Conservation (phyloP, 1,140 invertebrate genomes). For the Cataglyphis hispanica region DNA sequence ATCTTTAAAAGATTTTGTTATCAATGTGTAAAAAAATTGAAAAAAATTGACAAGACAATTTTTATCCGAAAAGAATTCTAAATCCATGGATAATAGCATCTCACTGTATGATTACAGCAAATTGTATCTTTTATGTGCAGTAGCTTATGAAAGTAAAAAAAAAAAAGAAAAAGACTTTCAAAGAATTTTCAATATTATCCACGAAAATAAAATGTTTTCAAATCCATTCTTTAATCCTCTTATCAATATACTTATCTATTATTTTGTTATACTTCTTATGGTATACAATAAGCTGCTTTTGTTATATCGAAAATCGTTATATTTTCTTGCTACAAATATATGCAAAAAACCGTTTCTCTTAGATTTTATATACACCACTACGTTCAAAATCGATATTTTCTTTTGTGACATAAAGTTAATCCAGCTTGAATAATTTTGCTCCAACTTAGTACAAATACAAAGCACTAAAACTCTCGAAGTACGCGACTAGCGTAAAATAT, state of each 20-base stretch:
- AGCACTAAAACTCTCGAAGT: background rate
- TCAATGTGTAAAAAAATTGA: background rate
- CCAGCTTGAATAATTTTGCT: background rate
- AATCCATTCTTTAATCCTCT: background rate
- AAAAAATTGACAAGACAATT: background rate
- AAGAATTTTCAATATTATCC: background rate
- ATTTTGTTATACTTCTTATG: background rate
- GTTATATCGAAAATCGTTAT: conserved; percentile 3
- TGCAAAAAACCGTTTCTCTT: background rate
- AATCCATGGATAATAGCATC: background rate
- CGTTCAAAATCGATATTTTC: background rate
- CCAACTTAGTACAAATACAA: background rate
- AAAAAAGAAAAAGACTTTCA: background rate
- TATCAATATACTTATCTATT: background rate
- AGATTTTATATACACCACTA: background rate
- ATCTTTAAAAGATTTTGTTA: background rate
- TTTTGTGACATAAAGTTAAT: conserved; percentile 9
- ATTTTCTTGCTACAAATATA: background rate
- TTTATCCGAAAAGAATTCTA: background rate
- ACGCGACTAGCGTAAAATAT: background rate
- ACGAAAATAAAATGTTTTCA: background rate
- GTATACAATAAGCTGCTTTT: background rate
- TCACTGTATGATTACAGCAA: background rate
- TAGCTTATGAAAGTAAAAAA: background rate
- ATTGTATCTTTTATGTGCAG: background rate